Percentiles rank a stretch among this genome's conserved stretches.
Evolutionary conservation across 2,797 vertebrate species (phyloP).

Genomic region (Tauraco hartlaubi): DNA sequence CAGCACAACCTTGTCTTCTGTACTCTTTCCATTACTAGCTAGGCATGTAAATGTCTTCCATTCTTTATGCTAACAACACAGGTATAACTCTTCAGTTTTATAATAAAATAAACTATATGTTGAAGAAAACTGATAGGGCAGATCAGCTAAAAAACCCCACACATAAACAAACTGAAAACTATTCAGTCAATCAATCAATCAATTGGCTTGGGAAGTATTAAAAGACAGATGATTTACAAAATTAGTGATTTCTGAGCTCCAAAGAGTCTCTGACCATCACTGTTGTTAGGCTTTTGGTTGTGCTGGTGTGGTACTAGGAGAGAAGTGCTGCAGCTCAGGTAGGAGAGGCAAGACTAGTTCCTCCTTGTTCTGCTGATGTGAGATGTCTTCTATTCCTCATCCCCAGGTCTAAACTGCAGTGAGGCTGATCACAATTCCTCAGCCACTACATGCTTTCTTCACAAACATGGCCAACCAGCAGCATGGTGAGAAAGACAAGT

Average conservation of each 20-base stretch:
- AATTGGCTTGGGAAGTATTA: background rate
- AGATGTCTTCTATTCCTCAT: background rate
- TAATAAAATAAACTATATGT: background rate
- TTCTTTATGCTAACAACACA: background rate
- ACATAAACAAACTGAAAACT: background rate
- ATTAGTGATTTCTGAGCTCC: background rate
- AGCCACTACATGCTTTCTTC: accelerated
- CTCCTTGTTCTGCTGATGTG: background rate
- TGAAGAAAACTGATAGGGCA: background rate
- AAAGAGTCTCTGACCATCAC: background rate
- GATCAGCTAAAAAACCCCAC: background rate
- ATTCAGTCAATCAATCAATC: background rate
- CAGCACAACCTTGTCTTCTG: background rate
- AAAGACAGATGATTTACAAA: background rate
- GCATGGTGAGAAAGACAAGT: too few relatives aligned
- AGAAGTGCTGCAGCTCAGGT: background rate
- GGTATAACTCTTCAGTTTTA: background rate
- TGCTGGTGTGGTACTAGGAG: background rate
- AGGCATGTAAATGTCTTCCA: background rate
- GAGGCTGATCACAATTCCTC: accelerated
- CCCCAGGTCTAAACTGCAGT: background rate
- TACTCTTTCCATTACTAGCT: background rate
- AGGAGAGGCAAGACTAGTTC: background rate
- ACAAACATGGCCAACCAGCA: background rate
- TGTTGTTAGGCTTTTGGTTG: background rate